Evolutionary conservation across 2,888 invertebrate genomes (phyloP).

Genomic region (Belgica antarctica): DNA sequence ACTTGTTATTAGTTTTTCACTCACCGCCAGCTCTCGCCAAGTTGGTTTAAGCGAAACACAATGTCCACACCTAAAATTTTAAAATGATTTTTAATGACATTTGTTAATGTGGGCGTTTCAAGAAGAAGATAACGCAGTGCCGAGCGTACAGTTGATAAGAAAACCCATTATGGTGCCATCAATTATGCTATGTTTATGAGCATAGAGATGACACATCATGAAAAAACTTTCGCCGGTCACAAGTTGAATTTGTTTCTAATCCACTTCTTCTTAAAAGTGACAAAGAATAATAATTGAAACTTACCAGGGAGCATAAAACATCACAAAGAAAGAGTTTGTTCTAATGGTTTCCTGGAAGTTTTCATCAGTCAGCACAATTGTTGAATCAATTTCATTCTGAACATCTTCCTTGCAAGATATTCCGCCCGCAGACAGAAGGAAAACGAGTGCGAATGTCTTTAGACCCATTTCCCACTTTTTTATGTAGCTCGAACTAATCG

Average conservation of each 20-base stretch:
- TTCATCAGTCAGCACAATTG: conserved; percentile 58
- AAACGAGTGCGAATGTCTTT: conserved; percentile 18
- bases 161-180: too few species aligned
- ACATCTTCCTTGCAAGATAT: neutral
- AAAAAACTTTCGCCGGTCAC: neutral
- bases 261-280: neutral
- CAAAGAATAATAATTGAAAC: conserved; percentile 48
- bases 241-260: neutral
- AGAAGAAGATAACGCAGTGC: too few species aligned
- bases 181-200: conserved; percentile 15
- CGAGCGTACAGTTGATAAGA: too few species aligned
- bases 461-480: conserved; percentile 24
- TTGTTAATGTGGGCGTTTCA: neutral
- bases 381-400: conserved; percentile 45
- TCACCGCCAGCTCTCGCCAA: conserved; percentile 75
- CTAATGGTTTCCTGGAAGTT: conserved; percentile 64
- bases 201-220: neutral
- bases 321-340: conserved; percentile 70
- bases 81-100: conserved; percentile 45
- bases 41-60: conserved; percentile 74
- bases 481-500: too few species aligned
- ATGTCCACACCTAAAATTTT: conserved; percentile 82
- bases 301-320: conserved; percentile 80
- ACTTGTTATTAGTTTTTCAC: too few species aligned
- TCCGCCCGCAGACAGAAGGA: neutral